phyloP scores from a whole-genome alignment of 2,113 vertebrate species.

The Serinus canaria region DNA sequence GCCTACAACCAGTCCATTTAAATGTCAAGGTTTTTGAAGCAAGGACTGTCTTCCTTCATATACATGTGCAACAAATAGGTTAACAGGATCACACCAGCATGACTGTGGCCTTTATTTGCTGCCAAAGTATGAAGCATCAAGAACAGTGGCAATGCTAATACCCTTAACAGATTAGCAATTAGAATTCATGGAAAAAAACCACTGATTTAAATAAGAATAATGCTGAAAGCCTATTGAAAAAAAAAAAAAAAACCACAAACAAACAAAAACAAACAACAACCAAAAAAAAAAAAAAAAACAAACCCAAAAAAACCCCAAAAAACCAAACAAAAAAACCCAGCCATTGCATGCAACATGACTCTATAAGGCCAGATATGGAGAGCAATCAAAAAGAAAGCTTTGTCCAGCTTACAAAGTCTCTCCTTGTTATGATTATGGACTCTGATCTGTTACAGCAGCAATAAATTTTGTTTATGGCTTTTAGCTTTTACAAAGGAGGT shows the following conservation, averaged over 20 bases:
- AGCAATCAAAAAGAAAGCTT: conserved; percentile 18
- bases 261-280: not conserved
- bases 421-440: conserved; percentile 14
- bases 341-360: not conserved
- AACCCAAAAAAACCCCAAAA: not conserved
- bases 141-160: not conserved
- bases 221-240: not conserved
- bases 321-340: not conserved
- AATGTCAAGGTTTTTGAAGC: not conserved
- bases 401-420: not conserved
- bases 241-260: not conserved
- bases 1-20: not conserved
- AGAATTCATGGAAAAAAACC: not conserved
- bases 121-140: not conserved
- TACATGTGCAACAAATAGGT: not conserved
- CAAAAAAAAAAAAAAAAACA: too few relatives aligned
- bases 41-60: not conserved
- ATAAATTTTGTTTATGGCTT: conserved; percentile 23
- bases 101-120: not conserved
- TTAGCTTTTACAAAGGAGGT: conserved; percentile 21
- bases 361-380: not conserved
- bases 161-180: not conserved
- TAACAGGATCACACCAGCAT: not conserved
- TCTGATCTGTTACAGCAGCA: conserved; percentile 31
- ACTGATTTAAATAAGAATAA: not conserved